Percentiles rank a stretch among this genome's conserved stretches.
phyloP scores from a whole-genome alignment of 2,797 vertebrate species.

The Anisognathus igniventris region DNA sequence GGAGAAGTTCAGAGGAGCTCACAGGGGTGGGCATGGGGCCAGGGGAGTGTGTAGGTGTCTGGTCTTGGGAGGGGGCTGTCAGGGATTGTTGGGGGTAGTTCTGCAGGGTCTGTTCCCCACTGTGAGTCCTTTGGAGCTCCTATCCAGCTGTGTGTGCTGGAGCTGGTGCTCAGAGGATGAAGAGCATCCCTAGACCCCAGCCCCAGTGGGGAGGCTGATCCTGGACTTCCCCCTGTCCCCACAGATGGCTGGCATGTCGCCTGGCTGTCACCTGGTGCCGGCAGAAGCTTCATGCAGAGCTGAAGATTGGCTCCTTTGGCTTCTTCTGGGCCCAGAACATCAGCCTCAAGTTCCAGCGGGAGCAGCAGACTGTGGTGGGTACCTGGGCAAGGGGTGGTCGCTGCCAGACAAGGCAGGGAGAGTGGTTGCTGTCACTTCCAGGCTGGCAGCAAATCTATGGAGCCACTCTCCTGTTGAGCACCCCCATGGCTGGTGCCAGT shows the following conservation, averaged over 20 bases:
- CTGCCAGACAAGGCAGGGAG: neutral
- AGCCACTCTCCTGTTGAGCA: neutral
- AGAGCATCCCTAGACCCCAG: neutral
- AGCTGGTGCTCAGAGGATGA: fast-evolving
- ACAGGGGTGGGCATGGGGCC: fast-evolving
- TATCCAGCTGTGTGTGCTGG: neutral
- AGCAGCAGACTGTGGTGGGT: slow-evolving; percentile 91
- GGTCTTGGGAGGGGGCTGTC: fast-evolving
- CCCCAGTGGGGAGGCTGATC: neutral
- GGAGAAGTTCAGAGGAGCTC: neutral
- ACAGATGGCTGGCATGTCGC: slow-evolving; percentile 86
- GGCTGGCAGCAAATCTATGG: neutral
- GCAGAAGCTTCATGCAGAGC: slow-evolving; percentile 83
- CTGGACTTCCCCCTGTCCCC: neutral
- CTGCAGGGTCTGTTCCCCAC: neutral
- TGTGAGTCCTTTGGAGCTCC: neutral
- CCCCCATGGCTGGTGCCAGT: neutral
- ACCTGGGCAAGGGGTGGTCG: fast-evolving
- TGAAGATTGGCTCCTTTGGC: slow-evolving; percentile 90
- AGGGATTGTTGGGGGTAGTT: neutral
- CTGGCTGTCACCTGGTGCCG: slow-evolving; percentile 85
- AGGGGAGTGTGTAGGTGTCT: fast-evolving
- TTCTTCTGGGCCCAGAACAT: slow-evolving; percentile 89
- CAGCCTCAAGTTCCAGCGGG: slow-evolving; percentile 89
- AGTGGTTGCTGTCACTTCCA: neutral